Percentiles rank a stretch among this genome's conserved stretches.
phyloP scores from a whole-genome alignment of 2,113 vertebrate genomes.

The Caranx ignobilis region DNA sequence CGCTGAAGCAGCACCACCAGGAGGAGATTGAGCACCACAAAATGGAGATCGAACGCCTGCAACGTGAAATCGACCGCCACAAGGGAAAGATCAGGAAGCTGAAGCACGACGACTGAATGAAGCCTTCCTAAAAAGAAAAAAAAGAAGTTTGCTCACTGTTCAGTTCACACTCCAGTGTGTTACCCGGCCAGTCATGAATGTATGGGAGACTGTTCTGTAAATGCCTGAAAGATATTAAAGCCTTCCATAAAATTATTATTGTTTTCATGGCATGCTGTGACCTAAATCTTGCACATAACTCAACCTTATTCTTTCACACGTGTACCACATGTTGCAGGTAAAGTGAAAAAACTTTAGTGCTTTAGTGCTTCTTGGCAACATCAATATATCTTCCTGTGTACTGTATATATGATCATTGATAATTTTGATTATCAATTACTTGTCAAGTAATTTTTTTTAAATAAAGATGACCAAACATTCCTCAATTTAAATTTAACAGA shows the following conservation, averaged over 20 bases:
- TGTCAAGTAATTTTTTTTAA: background rate
- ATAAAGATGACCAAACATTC: background rate
- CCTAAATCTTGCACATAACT: constrained; percentile 15
- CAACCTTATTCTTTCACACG: background rate
- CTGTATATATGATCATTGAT: constrained; percentile 13
- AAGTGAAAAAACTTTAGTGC: background rate
- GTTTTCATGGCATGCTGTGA: constrained; percentile 50
- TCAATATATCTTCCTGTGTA: constrained; percentile 17
- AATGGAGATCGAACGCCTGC: constrained; percentile 91
- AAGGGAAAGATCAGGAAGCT: constrained; percentile 90
- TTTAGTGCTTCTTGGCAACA: constrained; percentile 1
- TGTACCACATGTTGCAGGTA: constrained; percentile 6
- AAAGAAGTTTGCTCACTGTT: background rate
- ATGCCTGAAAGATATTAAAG: constrained; percentile 71
- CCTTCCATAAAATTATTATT: constrained; percentile 2
- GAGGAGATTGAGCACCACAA: constrained; percentile 91
- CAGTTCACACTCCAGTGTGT: constrained; percentile 28
- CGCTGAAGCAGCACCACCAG: constrained; percentile 89
- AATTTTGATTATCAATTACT: background rate
- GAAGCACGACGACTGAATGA: constrained; percentile 81
- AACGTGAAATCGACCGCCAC: constrained; percentile 92
- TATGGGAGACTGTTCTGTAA: constrained; percentile 49
- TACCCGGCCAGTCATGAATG: constrained; percentile 15
- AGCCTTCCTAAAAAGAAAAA: background rate
- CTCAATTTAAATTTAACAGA: background rate